A percentile compares a stretch with the other conserved stretches of the same genome.
Conservation (phyloP, 2,113 vertebrate species). For the Ardeotis arabs region DNA sequence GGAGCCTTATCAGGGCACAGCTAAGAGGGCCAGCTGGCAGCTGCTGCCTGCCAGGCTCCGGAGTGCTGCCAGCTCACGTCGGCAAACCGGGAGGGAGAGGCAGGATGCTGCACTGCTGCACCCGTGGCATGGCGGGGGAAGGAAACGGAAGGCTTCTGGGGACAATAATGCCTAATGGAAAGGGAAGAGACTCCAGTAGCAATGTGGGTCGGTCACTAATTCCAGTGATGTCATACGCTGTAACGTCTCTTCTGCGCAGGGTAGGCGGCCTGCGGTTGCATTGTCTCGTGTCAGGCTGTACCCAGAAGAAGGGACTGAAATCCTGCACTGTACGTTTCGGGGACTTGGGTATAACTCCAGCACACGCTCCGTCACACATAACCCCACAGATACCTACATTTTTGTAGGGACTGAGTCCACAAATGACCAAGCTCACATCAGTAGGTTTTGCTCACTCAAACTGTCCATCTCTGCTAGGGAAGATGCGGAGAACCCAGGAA, state of each 20-base stretch:
- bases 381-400: accelerated
- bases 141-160: background rate
- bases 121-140: background rate
- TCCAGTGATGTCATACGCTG: background rate
- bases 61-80: background rate
- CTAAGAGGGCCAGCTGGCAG: background rate
- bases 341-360: accelerated
- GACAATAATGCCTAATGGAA: accelerated
- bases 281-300: background rate
- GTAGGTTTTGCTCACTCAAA: background rate
- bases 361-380: accelerated
- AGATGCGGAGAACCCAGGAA: background rate
- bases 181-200: background rate
- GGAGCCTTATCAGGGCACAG: background rate
- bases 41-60: background rate
- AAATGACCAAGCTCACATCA: background rate
- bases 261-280: background rate
- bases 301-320: background rate
- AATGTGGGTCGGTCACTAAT: accelerated
- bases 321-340: background rate
- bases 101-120: background rate
- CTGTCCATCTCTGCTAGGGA: background rate
- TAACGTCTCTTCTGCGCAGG: accelerated
- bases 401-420: background rate
- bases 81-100: accelerated